Conservation (phyloP, 1,140 invertebrate genomes). For the Aporrectodea caliginosa region DNA sequence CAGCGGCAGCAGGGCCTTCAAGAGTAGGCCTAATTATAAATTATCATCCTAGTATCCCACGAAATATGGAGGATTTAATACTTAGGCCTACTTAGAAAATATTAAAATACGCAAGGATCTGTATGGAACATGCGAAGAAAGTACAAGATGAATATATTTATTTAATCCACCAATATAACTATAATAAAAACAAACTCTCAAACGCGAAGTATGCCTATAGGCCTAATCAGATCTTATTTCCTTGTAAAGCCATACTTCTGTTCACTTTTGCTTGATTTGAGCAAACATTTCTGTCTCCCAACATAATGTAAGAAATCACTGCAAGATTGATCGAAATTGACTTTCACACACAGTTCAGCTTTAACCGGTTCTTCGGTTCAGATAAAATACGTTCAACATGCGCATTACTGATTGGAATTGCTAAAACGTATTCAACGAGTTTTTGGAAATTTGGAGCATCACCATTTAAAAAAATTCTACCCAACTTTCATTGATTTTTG, state of each 20-base stretch:
- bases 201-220: too few relatives aligned
- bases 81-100: too few relatives aligned
- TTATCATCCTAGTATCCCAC: too few relatives aligned
- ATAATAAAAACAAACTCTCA: too few relatives aligned
- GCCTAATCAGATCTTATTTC: too few relatives aligned
- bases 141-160: too few relatives aligned
- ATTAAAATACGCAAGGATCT: too few relatives aligned
- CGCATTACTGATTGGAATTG: neutral
- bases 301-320: neutral
- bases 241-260: neutral
- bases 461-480: neutral
- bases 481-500: neutral
- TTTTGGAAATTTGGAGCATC: neutral
- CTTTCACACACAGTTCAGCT: neutral
- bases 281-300: neutral
- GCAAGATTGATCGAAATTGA: neutral
- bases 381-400: neutral
- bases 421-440: neutral
- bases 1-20: too few relatives aligned
- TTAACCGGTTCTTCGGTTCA: neutral
- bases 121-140: too few relatives aligned
- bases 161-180: too few relatives aligned
- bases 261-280: neutral
- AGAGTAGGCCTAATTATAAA: too few relatives aligned
- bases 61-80: too few relatives aligned